Evolutionary conservation across 64 coral and sea anemone species (phyloP), one percentile per base, ranked within the genome.

Genomic region (Porites lutea): DNA sequence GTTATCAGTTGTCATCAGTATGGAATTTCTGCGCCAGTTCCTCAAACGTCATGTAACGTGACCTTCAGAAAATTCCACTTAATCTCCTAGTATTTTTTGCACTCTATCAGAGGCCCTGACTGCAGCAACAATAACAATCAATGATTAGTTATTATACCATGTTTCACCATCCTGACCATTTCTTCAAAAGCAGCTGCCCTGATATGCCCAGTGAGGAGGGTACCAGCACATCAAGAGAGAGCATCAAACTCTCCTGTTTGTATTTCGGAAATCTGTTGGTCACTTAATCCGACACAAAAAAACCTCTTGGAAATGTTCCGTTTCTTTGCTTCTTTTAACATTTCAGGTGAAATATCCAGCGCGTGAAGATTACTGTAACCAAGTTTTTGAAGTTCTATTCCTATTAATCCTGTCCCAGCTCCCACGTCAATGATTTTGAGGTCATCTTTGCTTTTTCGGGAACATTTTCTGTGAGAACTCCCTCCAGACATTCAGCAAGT

Each of bases 271-370:
- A 86, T 86, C 46, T 63, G 16, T 15, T 83, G 44, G 22, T 75
- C 90, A 65, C 44, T 59, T 48, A 92, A 13, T 2, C 23, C 19
- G 16, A 51, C 81, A 15, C 79, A 85, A 5, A 92, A 75, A 2
- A 86, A 69, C 19, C 76, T 75, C 71, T 92, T 83, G 81, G 72
- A 88, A 53, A 88, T 37, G 8, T 37, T 20, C 46, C 73, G 72
- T 16, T 88, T 12, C 49, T 9, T 8, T 53, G 85, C 85, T 49
- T 53, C 72, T 19, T 88, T 88, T 14, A 88, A 69, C 85, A 88
- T 88, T 59, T 88, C 85, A 22, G 51, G 65, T 21, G 65, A 72
- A 54, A 71, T 72, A 69, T 88, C 85, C 48, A 88, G 51, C 9
- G 47, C 85, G 59, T 88, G 48, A 6, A 88, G 19, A 19, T 88